A percentile compares a stretch with the other conserved stretches of the same genome.
phyloP scores from a whole-genome alignment of 2,888 invertebrate genomes.

The Apodemia duryi region DNA sequence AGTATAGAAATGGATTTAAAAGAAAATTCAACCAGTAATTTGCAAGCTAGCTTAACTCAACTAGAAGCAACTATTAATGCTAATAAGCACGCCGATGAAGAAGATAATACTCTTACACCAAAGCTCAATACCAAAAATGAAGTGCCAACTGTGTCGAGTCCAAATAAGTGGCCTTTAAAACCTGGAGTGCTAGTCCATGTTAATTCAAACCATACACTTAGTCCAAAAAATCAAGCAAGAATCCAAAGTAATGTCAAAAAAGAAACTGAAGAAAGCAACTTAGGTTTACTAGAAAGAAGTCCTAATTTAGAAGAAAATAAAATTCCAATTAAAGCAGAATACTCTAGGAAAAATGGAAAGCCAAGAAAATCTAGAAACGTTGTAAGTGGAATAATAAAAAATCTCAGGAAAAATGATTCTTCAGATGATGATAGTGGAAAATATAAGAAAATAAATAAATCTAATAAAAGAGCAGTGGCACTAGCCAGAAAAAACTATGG shows the following conservation, averaged over 20 bases:
- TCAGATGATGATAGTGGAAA: constrained; percentile 70
- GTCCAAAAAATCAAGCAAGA: constrained; percentile 75
- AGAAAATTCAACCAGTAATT: constrained; percentile 41
- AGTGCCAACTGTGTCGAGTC: constrained; percentile 63
- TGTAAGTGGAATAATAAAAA: constrained; percentile 59
- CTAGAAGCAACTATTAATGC: constrained; percentile 50
- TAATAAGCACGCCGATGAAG: constrained; percentile 37
- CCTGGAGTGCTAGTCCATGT: constrained; percentile 94
- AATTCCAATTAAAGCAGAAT: constrained; percentile 47
- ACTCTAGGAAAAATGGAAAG: constrained; percentile 61
- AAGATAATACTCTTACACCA: constrained; percentile 42
- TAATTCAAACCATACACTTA: constrained; percentile 87
- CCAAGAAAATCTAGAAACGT: constrained; percentile 52
- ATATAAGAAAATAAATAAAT: constrained; percentile 70
- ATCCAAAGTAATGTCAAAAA: constrained; percentile 42
- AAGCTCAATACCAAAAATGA: constrained; percentile 50
- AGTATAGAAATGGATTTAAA: constrained; percentile 61
- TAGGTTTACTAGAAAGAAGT: constrained; percentile 67
- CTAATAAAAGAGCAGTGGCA: constrained; percentile 67
- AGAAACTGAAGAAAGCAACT: constrained; percentile 44
- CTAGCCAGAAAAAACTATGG: constrained; percentile 56
- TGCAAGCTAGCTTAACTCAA: constrained; percentile 52
- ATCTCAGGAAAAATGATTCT: constrained; percentile 57
- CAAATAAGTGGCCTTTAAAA: constrained; percentile 90
- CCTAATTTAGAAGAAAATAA: constrained; percentile 40